Base-by-base conservation (phyloP, 2,888 invertebrate species). In the Scrobipalpa atriplicella region DNA sequence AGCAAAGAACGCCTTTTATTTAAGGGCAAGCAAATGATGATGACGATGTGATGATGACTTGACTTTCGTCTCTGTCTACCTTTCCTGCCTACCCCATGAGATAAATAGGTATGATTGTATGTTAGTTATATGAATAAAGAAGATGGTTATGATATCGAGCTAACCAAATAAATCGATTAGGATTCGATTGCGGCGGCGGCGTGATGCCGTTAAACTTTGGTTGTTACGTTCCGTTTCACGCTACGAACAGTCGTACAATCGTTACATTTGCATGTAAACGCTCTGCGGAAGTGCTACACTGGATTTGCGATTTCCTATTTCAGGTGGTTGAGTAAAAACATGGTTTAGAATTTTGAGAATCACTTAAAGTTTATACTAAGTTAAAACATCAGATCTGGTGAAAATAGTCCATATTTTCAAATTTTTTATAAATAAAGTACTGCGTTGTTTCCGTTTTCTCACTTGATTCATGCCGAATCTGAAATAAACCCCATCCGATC, bases 111-210 rank as follows among this genome's bases (percentile, higher is more conserved):
- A 6, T 39, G 39, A 1, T 39, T 39, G 1, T 13, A 43, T 43
- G 43, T 13, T n/a, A n/a, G n/a, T n/a, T n/a, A n/a, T n/a, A 47
- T 47, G 16, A 47, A 47, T 47, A n/a, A n/a, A n/a, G 47, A 47
- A 0, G 16, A 47, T 47, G n/a, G 16, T 47, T n/a, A 47, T 47
- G 16, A 36, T 54, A 16, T 16, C 68, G 73, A 76, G 73, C 72
- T 79, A 78, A 79, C 78, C 76, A 78, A 79, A 76, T 79, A 78
- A 82, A 83, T 82, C 81, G 79, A 80, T 84, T 80, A 78, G 16
- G 52, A 13, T 52, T 47, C 62, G 47, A 62, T 41, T 61, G 41
- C 39, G 13, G n/a, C n/a, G n/a, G 19, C 18, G 8, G 18, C 21
- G 29, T 38, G 7, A 61, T 38, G 18, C 47, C 16, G 47, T 62